Conservation (phyloP, 2,113 vertebrate species). For the Columbina picui region DNA sequence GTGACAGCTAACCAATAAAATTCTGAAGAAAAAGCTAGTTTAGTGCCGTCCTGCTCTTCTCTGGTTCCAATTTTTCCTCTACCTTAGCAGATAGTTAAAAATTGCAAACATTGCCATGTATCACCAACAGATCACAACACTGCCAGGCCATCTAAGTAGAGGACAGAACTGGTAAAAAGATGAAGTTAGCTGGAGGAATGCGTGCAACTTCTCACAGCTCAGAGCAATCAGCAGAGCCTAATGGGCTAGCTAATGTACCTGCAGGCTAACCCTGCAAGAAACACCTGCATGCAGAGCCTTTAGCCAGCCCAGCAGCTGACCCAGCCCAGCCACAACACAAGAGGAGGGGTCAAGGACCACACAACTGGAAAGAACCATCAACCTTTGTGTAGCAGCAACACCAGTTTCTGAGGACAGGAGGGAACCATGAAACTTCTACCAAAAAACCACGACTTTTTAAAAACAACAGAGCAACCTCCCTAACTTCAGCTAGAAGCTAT, state of each 20-base stretch:
- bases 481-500: neutral
- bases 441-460: neutral
- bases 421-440: neutral
- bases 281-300: neutral
- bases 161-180: neutral
- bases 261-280: neutral
- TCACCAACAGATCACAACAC: neutral
- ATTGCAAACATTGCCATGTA: neutral
- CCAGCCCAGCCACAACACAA: neutral
- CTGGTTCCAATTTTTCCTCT: neutral
- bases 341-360: neutral
- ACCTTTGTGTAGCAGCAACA: neutral
- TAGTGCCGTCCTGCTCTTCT: neutral
- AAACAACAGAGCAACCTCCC: fast-evolving
- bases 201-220: neutral
- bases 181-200: neutral
- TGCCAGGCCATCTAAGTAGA: neutral
- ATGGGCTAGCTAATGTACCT: neutral
- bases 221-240: neutral
- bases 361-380: neutral
- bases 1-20: neutral
- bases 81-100: neutral
- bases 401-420: neutral
- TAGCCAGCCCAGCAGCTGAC: neutral
- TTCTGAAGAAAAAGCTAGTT: neutral